Conservation (phyloP, 2,113 vertebrate genomes). For the Caloenas nicobarica region DNA sequence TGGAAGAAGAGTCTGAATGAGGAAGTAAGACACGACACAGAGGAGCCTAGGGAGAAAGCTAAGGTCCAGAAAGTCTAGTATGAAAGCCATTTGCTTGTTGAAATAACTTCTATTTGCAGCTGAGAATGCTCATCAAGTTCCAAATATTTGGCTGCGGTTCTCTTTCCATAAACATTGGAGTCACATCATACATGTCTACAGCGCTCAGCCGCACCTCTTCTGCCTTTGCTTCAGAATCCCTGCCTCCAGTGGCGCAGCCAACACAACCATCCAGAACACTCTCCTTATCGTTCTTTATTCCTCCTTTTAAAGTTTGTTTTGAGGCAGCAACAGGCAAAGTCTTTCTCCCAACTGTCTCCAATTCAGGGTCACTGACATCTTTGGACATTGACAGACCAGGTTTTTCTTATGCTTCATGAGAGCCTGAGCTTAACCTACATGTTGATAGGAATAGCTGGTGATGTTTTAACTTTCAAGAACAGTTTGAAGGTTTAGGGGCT, state of each 20-base stretch:
- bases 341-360: background rate
- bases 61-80: background rate
- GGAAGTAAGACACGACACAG: background rate
- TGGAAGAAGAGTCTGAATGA: background rate
- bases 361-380: background rate
- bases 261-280: background rate
- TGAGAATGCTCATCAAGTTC: conserved; percentile 37
- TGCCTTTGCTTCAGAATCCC: conserved; percentile 3
- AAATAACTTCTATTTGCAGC: conserved; percentile 34
- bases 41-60: background rate
- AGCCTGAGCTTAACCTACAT: background rate
- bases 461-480: conserved; percentile 39
- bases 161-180: conserved; percentile 60
- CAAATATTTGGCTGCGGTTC: conserved; percentile 1
- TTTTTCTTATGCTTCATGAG: background rate
- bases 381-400: background rate
- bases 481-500: conserved; percentile 17
- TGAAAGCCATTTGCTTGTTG: background rate
- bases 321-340: background rate
- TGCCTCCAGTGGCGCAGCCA: conserved; percentile 15
- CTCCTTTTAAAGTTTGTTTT: background rate
- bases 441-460: background rate
- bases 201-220: conserved; percentile 31
- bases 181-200: conserved; percentile 33
- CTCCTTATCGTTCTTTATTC: conserved; percentile 4